phyloP scores from a whole-genome alignment of 2,888 invertebrate species.

The Apodemia zela region DNA sequence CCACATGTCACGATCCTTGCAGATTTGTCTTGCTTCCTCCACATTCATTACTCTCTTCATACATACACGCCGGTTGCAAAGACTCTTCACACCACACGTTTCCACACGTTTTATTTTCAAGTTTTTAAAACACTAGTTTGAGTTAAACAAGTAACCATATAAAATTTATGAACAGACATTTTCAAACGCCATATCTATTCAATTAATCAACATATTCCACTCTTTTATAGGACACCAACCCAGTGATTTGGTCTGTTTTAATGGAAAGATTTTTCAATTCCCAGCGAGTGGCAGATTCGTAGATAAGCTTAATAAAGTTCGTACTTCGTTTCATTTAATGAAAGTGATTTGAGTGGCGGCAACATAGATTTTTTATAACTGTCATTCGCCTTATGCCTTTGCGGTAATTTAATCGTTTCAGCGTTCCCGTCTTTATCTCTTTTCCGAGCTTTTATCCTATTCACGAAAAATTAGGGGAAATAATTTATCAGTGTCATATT shows the following conservation, averaged over 20 bases:
- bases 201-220: not conserved
- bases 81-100: no score
- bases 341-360: constrained; percentile 59
- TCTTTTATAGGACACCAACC: not conserved
- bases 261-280: constrained; percentile 35
- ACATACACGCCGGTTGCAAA: no score
- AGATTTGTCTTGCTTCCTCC: no score
- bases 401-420: constrained; percentile 65
- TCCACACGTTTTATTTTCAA: no score
- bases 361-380: constrained; percentile 48
- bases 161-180: not conserved
- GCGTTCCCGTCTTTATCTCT: constrained; percentile 30
- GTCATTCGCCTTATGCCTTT: constrained; percentile 50
- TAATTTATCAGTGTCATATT: constrained; percentile 25
- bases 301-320: constrained; percentile 41
- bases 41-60: no score
- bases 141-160: no score
- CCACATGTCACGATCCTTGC: no score
- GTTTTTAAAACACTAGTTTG: no score
- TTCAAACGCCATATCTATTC: not conserved
- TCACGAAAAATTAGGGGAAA: constrained; percentile 5
- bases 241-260: constrained; percentile 16
- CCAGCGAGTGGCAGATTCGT: constrained; percentile 33
- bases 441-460: constrained; percentile 19
- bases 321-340: constrained; percentile 43